Evolutionary conservation across 1,140 invertebrate genomes (phyloP), one percentile per base, ranked within the genome.

Genomic region (Aradophagus sp.): DNA sequence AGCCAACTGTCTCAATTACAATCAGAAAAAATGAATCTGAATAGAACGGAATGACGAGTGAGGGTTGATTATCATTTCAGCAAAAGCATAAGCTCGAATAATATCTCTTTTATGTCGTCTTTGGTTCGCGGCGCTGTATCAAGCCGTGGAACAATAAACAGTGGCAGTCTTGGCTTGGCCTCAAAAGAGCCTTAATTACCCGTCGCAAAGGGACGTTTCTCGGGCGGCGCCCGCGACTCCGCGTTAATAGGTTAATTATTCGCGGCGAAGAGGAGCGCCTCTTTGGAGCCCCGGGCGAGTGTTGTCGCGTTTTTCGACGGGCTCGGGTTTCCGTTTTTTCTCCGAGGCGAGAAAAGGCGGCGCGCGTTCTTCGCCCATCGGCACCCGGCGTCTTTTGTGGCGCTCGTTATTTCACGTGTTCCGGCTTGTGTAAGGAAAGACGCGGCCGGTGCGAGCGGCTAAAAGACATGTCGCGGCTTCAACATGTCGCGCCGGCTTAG

Each of bases 401-500:
- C 59, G 45, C 55, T 74, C 66, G 53, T 74, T 74, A 74, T 58
- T 69, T 66, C 59, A 73, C 66, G 65, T 61, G 65, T 66, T 62
- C 35, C 56, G n/a, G 63, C 62, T 75, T 75, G 65, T 66, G 73
- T 75, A 70, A 70, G 44, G 44, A 52, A 69, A 69, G 66, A 69
- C 42, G 66, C 65, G 59, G 34, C 66, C 36, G 56, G 69, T 68
- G 66, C 73, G 62, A 74, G 61, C 56, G 69, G 47, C 62, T 73
- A 78, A 80, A 81, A 81, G 75, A 81, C 78, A 73, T 84, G 82
- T 84, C 79, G 78, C 73, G 81, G 80, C 82, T 82, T 80, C 77
- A 75, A 81, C 76, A 80, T 84, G 83, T 85, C 83, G 78, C 78
- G 77, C 56, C 81, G 77, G 67, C 75, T 85, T 83, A 84, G 76